Evolutionary conservation across 2,797 vertebrate genomes (phyloP), one percentile per base, ranked within the genome.

Genomic region (Antrozous pallidus): DNA sequence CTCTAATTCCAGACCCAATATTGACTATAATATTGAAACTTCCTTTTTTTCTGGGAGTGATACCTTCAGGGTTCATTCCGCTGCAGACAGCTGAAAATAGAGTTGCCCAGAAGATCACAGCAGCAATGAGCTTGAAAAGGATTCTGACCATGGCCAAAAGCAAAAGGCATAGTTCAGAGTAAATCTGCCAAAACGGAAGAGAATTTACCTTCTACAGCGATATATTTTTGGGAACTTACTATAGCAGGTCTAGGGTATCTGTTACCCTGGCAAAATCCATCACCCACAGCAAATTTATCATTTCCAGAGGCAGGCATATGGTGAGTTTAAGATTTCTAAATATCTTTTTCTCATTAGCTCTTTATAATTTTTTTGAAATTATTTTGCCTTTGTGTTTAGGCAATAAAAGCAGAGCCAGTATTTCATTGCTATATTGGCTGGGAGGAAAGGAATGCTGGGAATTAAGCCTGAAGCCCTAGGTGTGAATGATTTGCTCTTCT

Each of bases 81-180:
- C 81, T 28, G 26, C 78, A 69, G 33, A 96, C 20, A 71, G 51
- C 91, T 96, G 94, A 95, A 97, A 97, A 96, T 28, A 95, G 95
- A 31, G 42, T 92, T 61, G 17, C 77, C 95, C 74, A 70, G 87
- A 87, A 88, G 86, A 97, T 78, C 63, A 91, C 77, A 96, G 94
- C 3, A 73, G 47, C 77, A 42, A 51, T 91, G 92, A 88, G 90
- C 67, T 94, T 96, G 95, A 90, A 97, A 96, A 93, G 87, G 58
- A 85, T 93, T 95, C 95, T 96, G 94, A 91, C 73, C 65, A 92
- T 42, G 24, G 80, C 24, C 94, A 82, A 91, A 90, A 96, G 63
- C 78, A 78, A 94, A 94, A 94, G 78, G 73, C 69, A 75, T 36
- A 79, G 77, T 93, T 93, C 89, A 88, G 87, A 93, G 63, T 70